A percentile compares a stretch with the other conserved stretches of the same genome.
These are phyloP conservation scores for Pseudopodoces humilis DNA, from an alignment of 2,113 vertebrate species.

Conservation along the genomic window DNA sequence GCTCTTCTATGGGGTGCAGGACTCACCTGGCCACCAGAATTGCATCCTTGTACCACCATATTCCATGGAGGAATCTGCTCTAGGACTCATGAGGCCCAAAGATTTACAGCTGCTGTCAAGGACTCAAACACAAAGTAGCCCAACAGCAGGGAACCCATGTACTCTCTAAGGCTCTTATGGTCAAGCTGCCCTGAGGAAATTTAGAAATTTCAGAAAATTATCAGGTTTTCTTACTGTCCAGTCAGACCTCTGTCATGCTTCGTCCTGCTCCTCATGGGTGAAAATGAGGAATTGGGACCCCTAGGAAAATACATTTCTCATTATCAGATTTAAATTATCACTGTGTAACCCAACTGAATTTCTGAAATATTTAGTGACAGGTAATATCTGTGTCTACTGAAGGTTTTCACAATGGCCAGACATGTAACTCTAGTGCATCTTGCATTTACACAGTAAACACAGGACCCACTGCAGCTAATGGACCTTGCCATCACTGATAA, in stretches of 20 bases:
- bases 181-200: neutral
- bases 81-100: neutral
- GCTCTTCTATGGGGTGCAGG: accelerated
- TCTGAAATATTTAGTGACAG: neutral
- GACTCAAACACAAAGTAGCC: neutral
- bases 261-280: neutral
- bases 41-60: neutral
- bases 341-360: neutral
- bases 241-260: neutral
- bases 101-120: neutral
- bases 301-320: neutral
- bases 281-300: neutral
- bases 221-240: neutral
- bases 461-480: neutral
- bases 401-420: neutral
- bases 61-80: neutral
- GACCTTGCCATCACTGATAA: neutral
- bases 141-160: neutral
- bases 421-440: neutral
- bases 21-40: neutral
- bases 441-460: neutral
- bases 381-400: neutral
- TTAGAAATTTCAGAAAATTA: neutral
- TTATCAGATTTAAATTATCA: neutral
- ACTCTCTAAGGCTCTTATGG: neutral